phyloP scores from a whole-genome alignment of 92 coral and sea anemone species.

The Epizoanthus scotinus region DNA sequence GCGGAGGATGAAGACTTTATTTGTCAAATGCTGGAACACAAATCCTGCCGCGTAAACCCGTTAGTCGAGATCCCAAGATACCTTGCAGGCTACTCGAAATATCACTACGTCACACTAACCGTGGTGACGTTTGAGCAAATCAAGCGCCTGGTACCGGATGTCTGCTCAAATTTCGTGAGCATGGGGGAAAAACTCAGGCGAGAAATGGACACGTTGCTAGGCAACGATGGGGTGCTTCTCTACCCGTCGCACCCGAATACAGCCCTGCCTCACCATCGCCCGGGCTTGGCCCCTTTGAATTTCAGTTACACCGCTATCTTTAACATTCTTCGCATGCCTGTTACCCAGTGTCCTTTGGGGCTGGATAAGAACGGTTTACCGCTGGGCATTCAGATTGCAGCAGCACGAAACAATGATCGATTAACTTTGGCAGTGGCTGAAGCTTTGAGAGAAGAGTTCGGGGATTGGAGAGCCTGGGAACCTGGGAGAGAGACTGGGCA shows the following conservation, averaged over 20 bases:
- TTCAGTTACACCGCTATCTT: slow-evolving; percentile 82
- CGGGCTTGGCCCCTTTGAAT: slow-evolving; percentile 70
- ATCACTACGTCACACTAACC: slow-evolving; percentile 72
- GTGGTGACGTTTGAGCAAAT: slow-evolving; percentile 71
- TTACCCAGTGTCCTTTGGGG: slow-evolving; percentile 92
- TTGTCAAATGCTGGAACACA: slow-evolving; percentile 55
- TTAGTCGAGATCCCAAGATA: slow-evolving; percentile 75
- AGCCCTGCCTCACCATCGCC: slow-evolving; percentile 68
- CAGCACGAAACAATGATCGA: slow-evolving; percentile 76
- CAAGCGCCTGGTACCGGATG: slow-evolving; percentile 54
- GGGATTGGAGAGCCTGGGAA: slow-evolving; percentile 79
- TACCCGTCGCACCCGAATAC: slow-evolving; percentile 81
- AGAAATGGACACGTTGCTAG: slow-evolving; percentile 73
- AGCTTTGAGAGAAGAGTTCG: slow-evolving; percentile 69
- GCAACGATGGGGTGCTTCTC: slow-evolving; percentile 70
- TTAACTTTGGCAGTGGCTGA: slow-evolving; percentile 77
- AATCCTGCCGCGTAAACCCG: slow-evolving; percentile 65
- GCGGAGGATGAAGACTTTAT: slow-evolving; percentile 65
- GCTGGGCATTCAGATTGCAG: slow-evolving; percentile 87
- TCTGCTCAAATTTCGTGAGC: slow-evolving; percentile 67
- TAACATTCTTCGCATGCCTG: slow-evolving; percentile 78
- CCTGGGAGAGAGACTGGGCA: slow-evolving; percentile 53
- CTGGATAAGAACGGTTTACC: slow-evolving; percentile 77
- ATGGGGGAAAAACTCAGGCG: slow-evolving; percentile 70
- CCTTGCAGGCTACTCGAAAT: slow-evolving; percentile 70